phyloP scores from a whole-genome alignment of 2,797 vertebrate species.

The Psittacula derbiana region DNA sequence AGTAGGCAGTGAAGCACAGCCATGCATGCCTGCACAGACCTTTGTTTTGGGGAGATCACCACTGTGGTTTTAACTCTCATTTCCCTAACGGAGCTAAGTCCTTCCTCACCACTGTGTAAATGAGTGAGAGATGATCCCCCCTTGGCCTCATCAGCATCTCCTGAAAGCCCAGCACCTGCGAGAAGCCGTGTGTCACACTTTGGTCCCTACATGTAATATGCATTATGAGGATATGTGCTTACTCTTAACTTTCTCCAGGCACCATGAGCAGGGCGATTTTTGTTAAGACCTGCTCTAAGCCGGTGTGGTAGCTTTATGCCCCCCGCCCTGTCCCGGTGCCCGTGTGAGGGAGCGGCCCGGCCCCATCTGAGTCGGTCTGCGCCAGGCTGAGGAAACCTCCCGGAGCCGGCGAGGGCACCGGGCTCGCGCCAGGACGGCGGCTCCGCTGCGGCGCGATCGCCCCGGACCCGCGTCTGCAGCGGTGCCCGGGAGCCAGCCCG shows the following conservation, averaged over 20 bases:
- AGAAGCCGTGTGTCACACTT: fast-evolving
- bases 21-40: conserved; percentile 36
- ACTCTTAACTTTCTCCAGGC: neutral
- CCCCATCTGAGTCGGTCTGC: neutral
- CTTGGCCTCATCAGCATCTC: neutral
- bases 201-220: fast-evolving
- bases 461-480: fast-evolving
- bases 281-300: fast-evolving
- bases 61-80: neutral
- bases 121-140: neutral
- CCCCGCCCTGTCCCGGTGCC: fast-evolving
- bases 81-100: neutral
- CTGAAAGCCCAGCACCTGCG: neutral
- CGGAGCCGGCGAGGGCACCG: neutral
- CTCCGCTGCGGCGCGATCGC: neutral
- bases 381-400: neutral
- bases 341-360: fast-evolving
- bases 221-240: fast-evolving
- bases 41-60: neutral
- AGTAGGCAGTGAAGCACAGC: neutral
- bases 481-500: neutral
- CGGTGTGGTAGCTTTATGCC: fast-evolving
- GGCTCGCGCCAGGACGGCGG: neutral
- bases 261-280: neutral
- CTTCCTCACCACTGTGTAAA: neutral